Evolutionary conservation across 2,113 vertebrate species (phyloP).

Genomic region (Dolichallabes microphthalmus): DNA sequence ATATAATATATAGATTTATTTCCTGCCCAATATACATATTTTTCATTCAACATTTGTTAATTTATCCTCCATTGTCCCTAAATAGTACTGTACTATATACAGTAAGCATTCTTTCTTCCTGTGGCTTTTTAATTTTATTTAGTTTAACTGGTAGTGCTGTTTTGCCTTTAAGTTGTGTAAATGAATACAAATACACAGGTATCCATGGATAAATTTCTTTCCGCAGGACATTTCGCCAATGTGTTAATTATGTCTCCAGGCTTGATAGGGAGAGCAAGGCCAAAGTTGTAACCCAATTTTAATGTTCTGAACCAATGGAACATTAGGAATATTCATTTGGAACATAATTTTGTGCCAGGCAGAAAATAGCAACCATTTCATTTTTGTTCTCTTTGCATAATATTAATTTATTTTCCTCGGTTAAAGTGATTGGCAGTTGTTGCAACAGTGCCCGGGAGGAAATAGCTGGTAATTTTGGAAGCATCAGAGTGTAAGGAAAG

Average conservation of each 20-base stretch:
- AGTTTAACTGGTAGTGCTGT: not conserved
- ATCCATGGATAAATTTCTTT: not conserved
- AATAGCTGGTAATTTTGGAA: not conserved
- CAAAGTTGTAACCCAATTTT: not conserved
- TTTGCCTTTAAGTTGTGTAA: conserved; percentile 20
- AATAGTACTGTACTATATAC: not conserved
- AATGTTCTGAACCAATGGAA: not conserved
- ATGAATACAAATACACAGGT: not conserved
- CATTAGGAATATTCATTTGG: conserved; percentile 1
- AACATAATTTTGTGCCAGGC: not conserved
- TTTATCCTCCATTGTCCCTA: not conserved
- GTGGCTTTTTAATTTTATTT: not conserved
- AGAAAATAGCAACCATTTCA: conserved; percentile 14
- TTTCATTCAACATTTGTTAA: not conserved
- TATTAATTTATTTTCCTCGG: conserved; percentile 9
- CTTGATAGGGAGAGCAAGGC: not conserved
- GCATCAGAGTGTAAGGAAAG: not conserved
- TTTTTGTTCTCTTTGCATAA: conserved; percentile 5
- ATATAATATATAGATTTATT: not conserved
- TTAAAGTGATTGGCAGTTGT: conserved; percentile 23
- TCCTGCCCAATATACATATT: not conserved
- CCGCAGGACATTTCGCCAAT: not conserved
- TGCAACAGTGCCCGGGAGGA: not conserved
- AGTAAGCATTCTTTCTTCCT: not conserved
- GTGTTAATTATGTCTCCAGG: conserved; percentile 8